These are phyloP conservation scores for Rhincodon typus DNA, from an alignment of 2,797 vertebrate genomes.

Conservation along the genomic window DNA sequence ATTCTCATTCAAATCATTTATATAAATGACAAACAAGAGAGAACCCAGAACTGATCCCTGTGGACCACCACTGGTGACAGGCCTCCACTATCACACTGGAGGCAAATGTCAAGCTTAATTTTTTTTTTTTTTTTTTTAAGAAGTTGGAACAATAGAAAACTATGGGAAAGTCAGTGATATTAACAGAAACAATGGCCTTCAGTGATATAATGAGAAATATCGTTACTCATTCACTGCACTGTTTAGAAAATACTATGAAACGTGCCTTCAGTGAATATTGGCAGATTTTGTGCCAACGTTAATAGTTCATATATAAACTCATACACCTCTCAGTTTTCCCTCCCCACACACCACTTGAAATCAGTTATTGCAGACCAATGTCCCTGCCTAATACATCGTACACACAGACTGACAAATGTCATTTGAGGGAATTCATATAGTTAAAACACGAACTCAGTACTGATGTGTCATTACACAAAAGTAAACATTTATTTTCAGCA, in stretches of 20 bases:
- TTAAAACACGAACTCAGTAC: not conserved
- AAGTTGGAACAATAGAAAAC: not conserved
- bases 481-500: not conserved
- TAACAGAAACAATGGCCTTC: not conserved
- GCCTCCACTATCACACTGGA: not conserved
- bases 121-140: not conserved
- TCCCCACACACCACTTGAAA: not conserved
- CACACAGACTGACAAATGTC: not conserved
- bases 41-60: too few relatives aligned
- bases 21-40: too few relatives aligned
- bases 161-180: not conserved
- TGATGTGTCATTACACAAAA: not conserved
- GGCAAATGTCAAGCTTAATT: not conserved
- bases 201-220: not conserved
- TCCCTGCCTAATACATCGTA: not conserved
- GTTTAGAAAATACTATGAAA: not conserved
- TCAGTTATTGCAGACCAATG: not conserved
- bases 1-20: too few relatives aligned
- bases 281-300: not conserved
- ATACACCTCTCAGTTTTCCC: not conserved
- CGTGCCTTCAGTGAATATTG: not conserved
- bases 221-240: not conserved
- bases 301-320: too few relatives aligned
- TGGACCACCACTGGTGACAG: too few relatives aligned
- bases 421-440: not conserved